Evolutionary conservation across 2,888 invertebrate genomes (phyloP), one percentile per base, ranked within the genome.

Genomic region (Branchipolynoe longqiensis): DNA sequence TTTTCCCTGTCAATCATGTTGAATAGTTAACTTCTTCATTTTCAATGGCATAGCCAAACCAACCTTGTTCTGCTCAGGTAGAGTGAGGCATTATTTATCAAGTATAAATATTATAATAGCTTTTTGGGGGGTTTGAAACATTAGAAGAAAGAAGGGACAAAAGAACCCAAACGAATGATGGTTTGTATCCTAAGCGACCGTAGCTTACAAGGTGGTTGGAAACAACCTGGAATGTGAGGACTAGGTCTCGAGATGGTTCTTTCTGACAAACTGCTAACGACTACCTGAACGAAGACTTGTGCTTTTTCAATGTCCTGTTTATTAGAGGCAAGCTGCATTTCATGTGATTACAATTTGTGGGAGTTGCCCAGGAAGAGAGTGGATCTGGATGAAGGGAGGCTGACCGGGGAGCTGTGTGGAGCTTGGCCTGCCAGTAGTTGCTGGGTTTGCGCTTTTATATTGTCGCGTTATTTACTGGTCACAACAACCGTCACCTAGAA

Each of bases 281-380:
- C 31, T n/a, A n/a, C 22, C 36, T 36, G 69, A 69, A 69, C 69
- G 38, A 69, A 69, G 69, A 69, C 69, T 69, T 69, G 41, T 78
- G 78, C 78, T 78, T 54, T n/a, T n/a, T 78, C 33, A 25, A 78
- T 78, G 48, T 48, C 78, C 38, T 25, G n/a, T 58, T 69, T n/a
- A n/a, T 31, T 78, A 54, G 41, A 48, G 28, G 48, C 41, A 28
- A 78, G 41, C 78, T 78, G 78, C 78, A 78, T 78, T 48, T 78
- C 48, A 41, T 78, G 78, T 78, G 78, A 78, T 78, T 25, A 54
- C 41, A 78, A n/a, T 78, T 62, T 31, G 38, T 69, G 69, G 69
- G 38, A 69, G 36, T 69, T 69, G 69, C 33, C 8, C n/a, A 31
- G 38, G 69, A 36, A 33, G 38, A 36, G 33, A 33, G 62, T 18